phyloP scores from a whole-genome alignment of 2,888 invertebrate species.

The Andrena minutula region DNA sequence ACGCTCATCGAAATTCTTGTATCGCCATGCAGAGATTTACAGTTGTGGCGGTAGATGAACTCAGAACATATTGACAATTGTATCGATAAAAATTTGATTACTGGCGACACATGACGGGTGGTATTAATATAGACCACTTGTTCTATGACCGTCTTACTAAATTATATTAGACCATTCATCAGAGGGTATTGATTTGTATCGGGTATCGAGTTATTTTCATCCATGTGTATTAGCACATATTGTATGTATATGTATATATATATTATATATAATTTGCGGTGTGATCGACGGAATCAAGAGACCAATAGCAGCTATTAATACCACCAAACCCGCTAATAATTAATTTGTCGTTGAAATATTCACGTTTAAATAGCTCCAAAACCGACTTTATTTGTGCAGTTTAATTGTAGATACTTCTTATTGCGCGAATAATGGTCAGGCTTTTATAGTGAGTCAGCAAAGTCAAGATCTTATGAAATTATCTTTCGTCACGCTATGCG shows the following conservation, averaged over 20 bases:
- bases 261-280: constrained; percentile 57
- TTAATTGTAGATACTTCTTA: not conserved
- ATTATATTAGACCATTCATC: constrained; percentile 52
- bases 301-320: constrained; percentile 53
- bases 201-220: constrained; percentile 56
- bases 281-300: constrained; percentile 39
- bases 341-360: constrained; percentile 2
- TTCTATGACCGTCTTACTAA: constrained; percentile 30
- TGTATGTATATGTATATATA: constrained; percentile 3
- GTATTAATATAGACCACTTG: not conserved
- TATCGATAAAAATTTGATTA: constrained; percentile 3
- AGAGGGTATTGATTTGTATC: constrained; percentile 58
- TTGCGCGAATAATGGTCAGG: not conserved
- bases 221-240: not conserved
- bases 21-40: too few relatives aligned
- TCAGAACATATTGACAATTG: not conserved
- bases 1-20: too few relatives aligned
- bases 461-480: constrained; percentile 4
- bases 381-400: not conserved
- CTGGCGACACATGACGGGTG: not conserved
- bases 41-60: too few relatives aligned
- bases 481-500: not conserved
- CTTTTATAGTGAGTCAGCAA: not conserved
- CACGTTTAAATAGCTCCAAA: not conserved
- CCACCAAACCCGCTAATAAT: not conserved